phyloP scores from a whole-genome alignment of 2,888 invertebrate species.

The Polymixis lichenea region DNA sequence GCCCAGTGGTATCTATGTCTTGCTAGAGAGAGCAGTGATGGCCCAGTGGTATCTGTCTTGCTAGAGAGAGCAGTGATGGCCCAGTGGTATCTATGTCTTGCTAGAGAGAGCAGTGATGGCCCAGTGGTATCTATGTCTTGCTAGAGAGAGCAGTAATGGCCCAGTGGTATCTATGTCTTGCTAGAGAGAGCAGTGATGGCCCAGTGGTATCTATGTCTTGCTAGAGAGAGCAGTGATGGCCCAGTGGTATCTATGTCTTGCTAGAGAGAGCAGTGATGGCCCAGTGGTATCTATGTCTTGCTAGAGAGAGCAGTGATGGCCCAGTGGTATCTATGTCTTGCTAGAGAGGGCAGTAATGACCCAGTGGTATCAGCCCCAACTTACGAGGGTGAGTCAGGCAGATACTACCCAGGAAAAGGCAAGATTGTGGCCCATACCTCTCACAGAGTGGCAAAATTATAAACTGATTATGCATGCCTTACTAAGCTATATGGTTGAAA shows the following conservation, averaged over 20 bases:
- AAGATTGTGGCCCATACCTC: too few relatives aligned
- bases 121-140: background rate
- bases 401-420: too few relatives aligned
- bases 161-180: background rate
- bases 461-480: too few relatives aligned
- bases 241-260: background rate
- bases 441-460: too few relatives aligned
- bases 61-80: background rate
- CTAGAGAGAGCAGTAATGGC: background rate
- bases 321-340: background rate
- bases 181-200: background rate
- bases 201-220: background rate
- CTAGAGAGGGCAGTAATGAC: background rate
- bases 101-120: background rate
- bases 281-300: background rate
- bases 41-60: background rate
- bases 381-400: too few relatives aligned
- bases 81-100: background rate
- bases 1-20: too few relatives aligned
- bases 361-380: too few relatives aligned
- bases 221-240: background rate
- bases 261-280: background rate
- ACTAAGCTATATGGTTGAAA: background rate
- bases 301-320: background rate
- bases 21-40: background rate